These are phyloP conservation scores for Drosophila diplacantha DNA, from an alignment of 2,888 invertebrate genomes.

Conservation along the genomic window DNA sequence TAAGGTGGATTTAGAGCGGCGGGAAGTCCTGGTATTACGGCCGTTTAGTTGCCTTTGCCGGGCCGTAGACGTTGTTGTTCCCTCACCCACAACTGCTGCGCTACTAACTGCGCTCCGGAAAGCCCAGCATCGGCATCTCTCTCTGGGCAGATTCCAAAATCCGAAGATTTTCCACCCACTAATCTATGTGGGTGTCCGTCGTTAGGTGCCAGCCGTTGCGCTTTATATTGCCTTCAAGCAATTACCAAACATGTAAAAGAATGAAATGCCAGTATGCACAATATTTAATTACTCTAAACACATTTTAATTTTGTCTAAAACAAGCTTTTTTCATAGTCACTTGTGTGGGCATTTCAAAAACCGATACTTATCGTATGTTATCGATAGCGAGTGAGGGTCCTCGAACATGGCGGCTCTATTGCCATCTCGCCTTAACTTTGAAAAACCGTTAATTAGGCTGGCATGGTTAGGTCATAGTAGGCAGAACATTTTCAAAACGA, in stretches of 20 bases:
- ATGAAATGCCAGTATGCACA: no score
- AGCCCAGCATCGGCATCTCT: slow-evolving; percentile 13
- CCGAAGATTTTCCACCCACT: slow-evolving; percentile 7
- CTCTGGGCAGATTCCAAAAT: slow-evolving; percentile 4
- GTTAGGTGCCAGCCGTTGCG: neutral
- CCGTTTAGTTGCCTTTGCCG: slow-evolving; percentile 10
- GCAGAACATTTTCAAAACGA: neutral
- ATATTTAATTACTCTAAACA: neutral
- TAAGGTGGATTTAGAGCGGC: neutral
- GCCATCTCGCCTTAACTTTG: neutral
- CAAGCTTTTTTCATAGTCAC: neutral
- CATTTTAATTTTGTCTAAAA: neutral
- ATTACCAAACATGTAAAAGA: no score
- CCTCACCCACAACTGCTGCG: slow-evolving; percentile 28
- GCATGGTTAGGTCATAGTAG: neutral
- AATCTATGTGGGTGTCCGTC: neutral
- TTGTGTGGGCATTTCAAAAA: slow-evolving; percentile 6
- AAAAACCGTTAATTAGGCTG: slow-evolving; percentile 10
- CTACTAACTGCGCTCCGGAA: slow-evolving; percentile 29
- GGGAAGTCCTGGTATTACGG: slow-evolving; percentile 3
- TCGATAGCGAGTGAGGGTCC: slow-evolving; percentile 11
- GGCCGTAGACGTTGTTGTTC: slow-evolving; percentile 22
- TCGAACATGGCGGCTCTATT: neutral
- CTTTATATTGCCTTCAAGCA: neutral
- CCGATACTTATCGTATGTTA: slow-evolving; percentile 6